These are phyloP conservation scores for Ochropleura leucogaster DNA, from an alignment of 2,888 invertebrate species.

Conservation along the genomic window DNA sequence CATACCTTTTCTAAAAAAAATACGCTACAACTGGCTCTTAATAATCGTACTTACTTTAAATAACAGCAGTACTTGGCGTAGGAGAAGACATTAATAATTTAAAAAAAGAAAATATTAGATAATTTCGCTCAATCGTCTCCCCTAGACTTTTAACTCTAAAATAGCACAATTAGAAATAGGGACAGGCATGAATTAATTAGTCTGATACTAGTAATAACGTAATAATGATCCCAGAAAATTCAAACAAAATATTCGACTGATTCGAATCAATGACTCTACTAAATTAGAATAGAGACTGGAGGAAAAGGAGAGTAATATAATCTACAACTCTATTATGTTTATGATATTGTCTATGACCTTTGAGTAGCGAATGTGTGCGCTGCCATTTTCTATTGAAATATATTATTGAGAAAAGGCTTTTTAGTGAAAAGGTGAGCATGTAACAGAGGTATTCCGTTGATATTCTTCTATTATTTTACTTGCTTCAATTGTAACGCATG, in stretches of 20 bases:
- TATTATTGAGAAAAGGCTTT: conserved; percentile 72
- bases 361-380: conserved; percentile 83
- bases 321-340: conserved; percentile 25
- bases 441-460: conserved; percentile 76
- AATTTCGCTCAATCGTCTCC: no score
- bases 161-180: neutral
- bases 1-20: no score
- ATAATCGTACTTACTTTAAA: no score
- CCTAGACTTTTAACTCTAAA: neutral
- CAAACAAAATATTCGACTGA: neutral
- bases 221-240: neutral
- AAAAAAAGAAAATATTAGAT: no score
- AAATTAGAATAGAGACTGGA: neutral
- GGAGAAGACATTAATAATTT: no score
- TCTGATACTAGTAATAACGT: neutral
- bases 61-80: no score
- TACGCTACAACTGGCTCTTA: no score
- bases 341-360: conserved; percentile 77
- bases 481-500: conserved; percentile 77
- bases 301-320: neutral
- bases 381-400: conserved; percentile 86
- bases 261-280: conserved; percentile 10
- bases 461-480: conserved; percentile 66
- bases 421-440: conserved; percentile 86
- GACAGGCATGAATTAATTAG: neutral